These are phyloP conservation scores for silkworm (Bombyx mori) DNA, from an alignment of 1,140 invertebrate species.

Conservation along the genomic window ASM3026992v2 NC_085120.1:8031501-8032000, in stretches of 20 bases:
- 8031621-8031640: neutral
- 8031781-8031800: conserved; percentile 13
- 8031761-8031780: conserved; percentile 20
- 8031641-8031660: neutral
- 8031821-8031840: neutral
- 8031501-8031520: too few relatives aligned
- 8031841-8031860: neutral
- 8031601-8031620: too few relatives aligned
- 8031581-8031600: too few relatives aligned
- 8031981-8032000: conserved; percentile 17
- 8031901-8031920: too few relatives aligned
- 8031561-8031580: too few relatives aligned
- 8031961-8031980: neutral
- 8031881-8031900: too few relatives aligned
- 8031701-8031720: neutral
- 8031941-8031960: neutral
- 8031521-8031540: too few relatives aligned
- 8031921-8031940: too few relatives aligned
- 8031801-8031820: conserved; percentile 11
- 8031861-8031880: too few relatives aligned
- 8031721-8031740: neutral
- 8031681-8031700: neutral
- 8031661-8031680: conserved; percentile 3
- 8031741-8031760: conserved; percentile 8
- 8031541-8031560: too few relatives aligned